Evolutionary conservation across 1,140 invertebrate genomes (phyloP), one percentile per base, ranked within the genome.

Genomic region (Rhagoletis pomonella): DNA sequence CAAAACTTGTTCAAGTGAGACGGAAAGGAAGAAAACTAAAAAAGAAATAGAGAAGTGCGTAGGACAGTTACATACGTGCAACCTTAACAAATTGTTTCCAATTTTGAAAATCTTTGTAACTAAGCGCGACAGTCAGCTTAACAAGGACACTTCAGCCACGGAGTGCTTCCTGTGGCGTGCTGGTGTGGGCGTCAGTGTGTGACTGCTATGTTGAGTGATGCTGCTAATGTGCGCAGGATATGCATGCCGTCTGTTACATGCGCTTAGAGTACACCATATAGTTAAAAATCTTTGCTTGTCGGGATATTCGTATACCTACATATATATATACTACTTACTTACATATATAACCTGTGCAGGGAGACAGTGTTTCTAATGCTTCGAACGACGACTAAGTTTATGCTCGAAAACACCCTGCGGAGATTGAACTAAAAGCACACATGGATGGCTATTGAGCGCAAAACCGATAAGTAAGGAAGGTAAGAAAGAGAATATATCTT

Each of bases 11-110:
- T 29, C 4, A 19, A 29, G 4, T 67, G 19, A 29, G 12, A 67
- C 29, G 42, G 17, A 73, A 44, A 5, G 42, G 67, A 17, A 42
- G 4, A 73, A 44, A 73, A 73, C 7, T 42, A 17, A 14, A 73
- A 47, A 5, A 55, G 5, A 55, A 55, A 55, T 55, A 17, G 4
- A 4, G 67, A 73, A 44, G 1, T 14, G 4, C 10, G 42, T 14
- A 73, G 17, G 42, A 73, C n/a, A n/a, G n/a, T n/a, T n/a, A n/a
- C n/a, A n/a, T n/a, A n/a, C 44, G 67, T 73, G 44, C 17, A 44
- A 73, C 39, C 67, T 12, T 39, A 73, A 47, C 67, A 73, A 73
- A 73, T 73, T 73, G 67, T 73, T 73, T 73, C 39, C 67, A 73
- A 73, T 73, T 73, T 73, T 17, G 12, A 47, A 73, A 73, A 73